Conservation (phyloP, 2,888 invertebrate genomes). For the Polyommatus iphigenia region DNA sequence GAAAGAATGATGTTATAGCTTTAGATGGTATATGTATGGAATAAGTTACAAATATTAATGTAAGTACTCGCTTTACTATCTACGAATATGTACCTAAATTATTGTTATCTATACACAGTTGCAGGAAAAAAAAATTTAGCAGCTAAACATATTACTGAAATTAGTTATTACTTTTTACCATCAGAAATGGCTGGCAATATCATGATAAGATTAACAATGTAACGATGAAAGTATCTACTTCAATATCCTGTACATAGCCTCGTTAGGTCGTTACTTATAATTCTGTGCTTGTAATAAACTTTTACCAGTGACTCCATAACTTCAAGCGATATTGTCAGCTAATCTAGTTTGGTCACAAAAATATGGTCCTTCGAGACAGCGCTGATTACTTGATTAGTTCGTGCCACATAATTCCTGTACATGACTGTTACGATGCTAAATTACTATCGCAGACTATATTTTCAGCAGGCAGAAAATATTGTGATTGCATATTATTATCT, state of each 20-base stretch:
- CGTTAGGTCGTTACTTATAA: slow-evolving; percentile 7
- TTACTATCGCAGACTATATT: not conserved
- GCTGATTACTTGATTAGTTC: slow-evolving; percentile 24
- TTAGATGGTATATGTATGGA: too few relatives aligned
- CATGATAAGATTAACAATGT: not conserved
- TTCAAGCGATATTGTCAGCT: slow-evolving; percentile 18
- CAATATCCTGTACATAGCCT: not conserved
- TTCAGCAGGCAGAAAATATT: not conserved
- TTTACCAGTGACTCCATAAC: not conserved
- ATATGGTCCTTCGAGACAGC: not conserved
- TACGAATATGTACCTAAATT: too few relatives aligned
- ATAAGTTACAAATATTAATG: too few relatives aligned
- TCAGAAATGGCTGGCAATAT: not conserved
- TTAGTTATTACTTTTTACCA: too few relatives aligned
- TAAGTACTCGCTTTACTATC: too few relatives aligned
- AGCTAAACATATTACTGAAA: too few relatives aligned
- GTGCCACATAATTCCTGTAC: not conserved
- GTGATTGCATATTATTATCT: not conserved
- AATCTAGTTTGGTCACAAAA: slow-evolving; percentile 23
- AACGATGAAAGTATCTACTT: not conserved
- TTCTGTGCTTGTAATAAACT: too few relatives aligned
- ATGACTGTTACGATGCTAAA: not conserved
- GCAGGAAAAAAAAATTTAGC: too few relatives aligned
- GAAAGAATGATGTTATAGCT: too few relatives aligned
- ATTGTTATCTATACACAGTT: not conserved